phyloP scores from a whole-genome alignment of 2,888 invertebrate genomes.

The Molorchus minor region DNA sequence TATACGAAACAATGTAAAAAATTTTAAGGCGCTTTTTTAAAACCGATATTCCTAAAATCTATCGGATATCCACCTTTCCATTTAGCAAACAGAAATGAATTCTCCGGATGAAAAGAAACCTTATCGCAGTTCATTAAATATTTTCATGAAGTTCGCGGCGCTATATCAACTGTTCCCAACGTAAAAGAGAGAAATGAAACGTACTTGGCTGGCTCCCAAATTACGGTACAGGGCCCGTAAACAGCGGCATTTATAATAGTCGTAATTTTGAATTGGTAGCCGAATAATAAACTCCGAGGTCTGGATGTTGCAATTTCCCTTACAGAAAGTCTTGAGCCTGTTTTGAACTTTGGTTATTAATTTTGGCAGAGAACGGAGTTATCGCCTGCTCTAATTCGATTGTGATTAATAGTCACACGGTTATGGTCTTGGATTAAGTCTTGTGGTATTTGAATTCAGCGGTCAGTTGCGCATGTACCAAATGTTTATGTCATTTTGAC shows the following conservation, averaged over 20 bases:
- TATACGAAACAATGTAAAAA: too few relatives aligned
- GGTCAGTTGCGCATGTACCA: too few relatives aligned
- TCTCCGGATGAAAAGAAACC: slow-evolving; percentile 4
- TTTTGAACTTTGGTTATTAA: slow-evolving; percentile 22
- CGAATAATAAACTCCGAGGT: slow-evolving; percentile 20
- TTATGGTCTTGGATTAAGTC: slow-evolving; percentile 9
- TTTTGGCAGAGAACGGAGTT: slow-evolving; percentile 10
- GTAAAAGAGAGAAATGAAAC: slow-evolving; percentile 20
- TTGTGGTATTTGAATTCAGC: too few relatives aligned
- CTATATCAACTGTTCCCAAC: slow-evolving; percentile 15
- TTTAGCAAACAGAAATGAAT: slow-evolving; percentile 2
- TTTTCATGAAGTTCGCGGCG: slow-evolving; percentile 22
- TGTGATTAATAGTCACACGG: slow-evolving; percentile 7
- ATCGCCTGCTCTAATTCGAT: slow-evolving; percentile 14
- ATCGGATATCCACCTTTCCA: neutral
- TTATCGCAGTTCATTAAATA: slow-evolving; percentile 23
- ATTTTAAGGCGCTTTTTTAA: too few relatives aligned
- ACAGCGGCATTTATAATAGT: slow-evolving; percentile 20
- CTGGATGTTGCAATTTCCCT: slow-evolving; percentile 16
- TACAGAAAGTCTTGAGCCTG: slow-evolving; percentile 5
- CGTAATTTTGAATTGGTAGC: slow-evolving; percentile 20
- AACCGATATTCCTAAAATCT: neutral
- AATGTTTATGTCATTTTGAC: too few relatives aligned
- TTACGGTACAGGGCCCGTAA: slow-evolving; percentile 6
- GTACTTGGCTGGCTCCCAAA: slow-evolving; percentile 19